Percentiles rank a stretch among this genome's conserved stretches.
These are phyloP conservation scores for Felis catus DNA, from an alignment of 2,113 vertebrate genomes.

Conservation along the genomic window F.catus_Fca126_mat1.0 CM031412.1:64142001-64142500, in stretches of 20 bases:
- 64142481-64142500: not conserved
- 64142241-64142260: not conserved
- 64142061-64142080: not conserved
- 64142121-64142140: no score
- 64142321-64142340: not conserved
- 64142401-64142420: not conserved
- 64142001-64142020: not conserved
- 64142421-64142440: not conserved
- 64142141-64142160: no score
- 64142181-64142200: not conserved
- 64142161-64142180: not conserved
- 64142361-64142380: not conserved
- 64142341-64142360: not conserved
- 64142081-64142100: not conserved
- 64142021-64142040: not conserved
- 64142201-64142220: not conserved
- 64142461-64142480: not conserved
- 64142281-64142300: not conserved
- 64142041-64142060: not conserved
- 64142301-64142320: not conserved
- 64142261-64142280: not conserved
- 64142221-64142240: not conserved
- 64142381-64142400: not conserved
- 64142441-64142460: not conserved
- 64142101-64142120: not conserved